These are phyloP conservation scores for Stomorhina lunata DNA, from an alignment of 2,888 invertebrate species.

Conservation along the genomic window DNA sequence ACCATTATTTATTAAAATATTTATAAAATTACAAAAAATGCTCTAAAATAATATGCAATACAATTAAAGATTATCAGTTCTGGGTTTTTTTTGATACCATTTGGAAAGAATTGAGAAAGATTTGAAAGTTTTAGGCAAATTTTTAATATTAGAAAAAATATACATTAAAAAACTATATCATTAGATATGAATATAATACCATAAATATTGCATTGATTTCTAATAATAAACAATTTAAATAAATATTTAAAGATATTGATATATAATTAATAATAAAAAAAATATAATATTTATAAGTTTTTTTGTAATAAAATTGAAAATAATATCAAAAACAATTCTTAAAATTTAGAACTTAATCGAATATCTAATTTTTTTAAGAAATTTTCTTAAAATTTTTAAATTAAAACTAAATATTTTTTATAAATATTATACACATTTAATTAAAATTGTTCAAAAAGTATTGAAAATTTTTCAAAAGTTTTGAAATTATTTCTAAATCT, in stretches of 20 bases:
- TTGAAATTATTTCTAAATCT: too few species aligned
- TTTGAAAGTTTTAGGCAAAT: background rate
- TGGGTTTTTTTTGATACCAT: slow-evolving; percentile 11
- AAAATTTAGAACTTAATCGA: too few species aligned
- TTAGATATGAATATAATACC: slow-evolving; percentile 20
- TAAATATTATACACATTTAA: too few species aligned
- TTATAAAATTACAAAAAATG: background rate
- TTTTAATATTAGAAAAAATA: background rate
- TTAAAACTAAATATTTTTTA: too few species aligned
- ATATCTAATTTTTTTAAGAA: too few species aligned
- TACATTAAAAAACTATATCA: slow-evolving; percentile 21
- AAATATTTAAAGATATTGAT: slow-evolving; percentile 31
- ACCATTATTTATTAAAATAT: slow-evolving; percentile 5
- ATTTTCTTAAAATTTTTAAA: too few species aligned
- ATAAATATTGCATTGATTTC: slow-evolving; percentile 52
- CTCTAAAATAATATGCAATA: slow-evolving; percentile 13
- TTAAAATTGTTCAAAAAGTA: too few species aligned
- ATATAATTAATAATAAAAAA: background rate
- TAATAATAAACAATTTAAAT: slow-evolving; percentile 34
- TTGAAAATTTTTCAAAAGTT: too few species aligned
- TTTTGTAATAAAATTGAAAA: background rate
- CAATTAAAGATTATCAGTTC: slow-evolving; percentile 62
- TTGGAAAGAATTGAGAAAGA: background rate
- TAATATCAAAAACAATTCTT: background rate
- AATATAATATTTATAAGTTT: background rate